Base-by-base conservation (phyloP, 2,888 invertebrate species). In the Stegophylla sp. region DNA sequence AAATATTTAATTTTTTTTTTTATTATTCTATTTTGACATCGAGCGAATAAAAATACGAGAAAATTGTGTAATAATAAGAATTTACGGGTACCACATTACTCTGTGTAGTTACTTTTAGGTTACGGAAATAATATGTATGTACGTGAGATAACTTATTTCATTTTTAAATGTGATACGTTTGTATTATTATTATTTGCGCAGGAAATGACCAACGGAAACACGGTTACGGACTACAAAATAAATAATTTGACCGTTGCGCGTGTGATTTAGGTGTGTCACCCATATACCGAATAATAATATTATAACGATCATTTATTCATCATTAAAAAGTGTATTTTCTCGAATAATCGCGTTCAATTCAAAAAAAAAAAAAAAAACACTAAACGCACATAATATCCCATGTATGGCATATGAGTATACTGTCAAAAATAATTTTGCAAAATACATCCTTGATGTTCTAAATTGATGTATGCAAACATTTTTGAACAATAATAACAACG, bases 161-260 rank as follows among this genome's bases (percentile, higher is more conserved):
- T 17, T 26, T 41, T 75, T 20, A 12, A 41, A 26, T 17, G 41
- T 26, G 20, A 34, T 61, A 13, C 34, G 20, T n/a, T n/a, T n/a
- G 20, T 26, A 61, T 53, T 28, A 66, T 23, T 53, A 53, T 56
- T 66, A 66, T 69, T 71, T n/a, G n/a, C 69, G 69, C 79, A 71
- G 79, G 79, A 79, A 79, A 79, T 59, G 69, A 48, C 67, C 79
- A 71, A 69, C 79, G 79, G 79, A 79, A 79, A 79, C 23, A 71
- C 61, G 79, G 69, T 79, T 69, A 61, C 67, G 59, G 79, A 79
- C 77, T 79, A 69, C 69, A 45, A 48, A 69, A 59, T 59, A 69
- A n/a, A 59, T 59, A 34, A 34, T 34, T 5, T 34, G 45, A 67
- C 41, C 20, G 59, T 28, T 28, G 45, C 34, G 69, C 59, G 69